These are phyloP conservation scores for Piscicola geometra DNA, from an alignment of 2,888 invertebrate species.

Conservation along the genomic window DNA sequence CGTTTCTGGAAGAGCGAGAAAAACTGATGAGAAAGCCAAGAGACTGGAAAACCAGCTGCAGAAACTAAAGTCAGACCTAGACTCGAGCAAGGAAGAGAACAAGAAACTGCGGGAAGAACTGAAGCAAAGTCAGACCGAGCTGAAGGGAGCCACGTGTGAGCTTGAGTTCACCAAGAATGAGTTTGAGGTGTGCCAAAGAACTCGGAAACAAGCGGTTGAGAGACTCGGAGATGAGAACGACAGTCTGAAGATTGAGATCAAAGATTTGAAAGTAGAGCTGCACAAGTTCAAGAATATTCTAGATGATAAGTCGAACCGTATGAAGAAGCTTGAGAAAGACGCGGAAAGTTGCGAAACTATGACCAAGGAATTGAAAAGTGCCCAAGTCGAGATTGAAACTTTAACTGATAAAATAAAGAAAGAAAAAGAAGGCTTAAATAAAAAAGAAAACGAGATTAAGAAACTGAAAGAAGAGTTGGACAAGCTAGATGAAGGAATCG, in stretches of 20 bases:
- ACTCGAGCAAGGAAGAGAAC: constrained; percentile 15
- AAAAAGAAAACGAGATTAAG: constrained; percentile 33
- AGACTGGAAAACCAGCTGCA: constrained; percentile 20
- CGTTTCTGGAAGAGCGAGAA: background rate
- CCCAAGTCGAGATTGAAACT: background rate
- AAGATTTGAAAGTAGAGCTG: constrained; percentile 21
- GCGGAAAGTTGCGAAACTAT: background rate
- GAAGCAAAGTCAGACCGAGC: constrained; percentile 20
- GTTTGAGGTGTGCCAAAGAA: constrained; percentile 18
- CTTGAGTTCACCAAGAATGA: constrained; percentile 33
- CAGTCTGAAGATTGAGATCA: constrained; percentile 28
- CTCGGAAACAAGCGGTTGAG: constrained; percentile 16
- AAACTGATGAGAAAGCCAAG: constrained; percentile 9
- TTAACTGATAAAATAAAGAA: constrained; percentile 27
- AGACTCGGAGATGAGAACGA: constrained; percentile 31
- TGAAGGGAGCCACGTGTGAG: constrained; percentile 26
- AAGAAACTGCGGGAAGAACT: constrained; percentile 31
- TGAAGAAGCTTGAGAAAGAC: constrained; percentile 16
- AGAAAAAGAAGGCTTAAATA: constrained; percentile 18
- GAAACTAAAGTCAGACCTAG: constrained; percentile 23
- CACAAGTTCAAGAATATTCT: constrained; percentile 29
- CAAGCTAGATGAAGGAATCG: constrained; percentile 21
- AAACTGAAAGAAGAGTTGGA: constrained; percentile 20
- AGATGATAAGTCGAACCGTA: background rate
- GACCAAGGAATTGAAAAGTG: constrained; percentile 8